phyloP scores from a whole-genome alignment of 2,113 vertebrate genomes.

The Struthidea cinerea region DNA sequence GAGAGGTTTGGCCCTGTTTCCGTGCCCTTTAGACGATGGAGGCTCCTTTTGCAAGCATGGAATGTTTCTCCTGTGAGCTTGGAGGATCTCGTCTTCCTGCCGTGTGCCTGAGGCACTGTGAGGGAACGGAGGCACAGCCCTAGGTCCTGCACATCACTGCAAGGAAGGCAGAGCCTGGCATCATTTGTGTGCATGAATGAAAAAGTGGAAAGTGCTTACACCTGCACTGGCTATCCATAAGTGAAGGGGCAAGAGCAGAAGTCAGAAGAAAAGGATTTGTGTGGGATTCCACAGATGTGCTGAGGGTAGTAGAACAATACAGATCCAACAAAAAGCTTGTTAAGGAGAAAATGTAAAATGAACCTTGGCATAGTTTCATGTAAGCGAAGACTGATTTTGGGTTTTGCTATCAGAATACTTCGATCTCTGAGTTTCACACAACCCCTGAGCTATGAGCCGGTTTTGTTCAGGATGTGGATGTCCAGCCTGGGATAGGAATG shows the following conservation, averaged over 20 bases:
- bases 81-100: background rate
- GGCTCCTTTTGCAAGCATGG: background rate
- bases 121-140: background rate
- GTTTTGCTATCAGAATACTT: background rate
- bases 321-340: background rate
- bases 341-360: background rate
- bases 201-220: background rate
- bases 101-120: too few species aligned
- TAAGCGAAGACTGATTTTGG: background rate
- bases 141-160: background rate
- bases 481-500: background rate
- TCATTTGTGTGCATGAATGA: background rate
- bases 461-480: background rate
- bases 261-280: background rate
- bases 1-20: background rate
- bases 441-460: background rate
- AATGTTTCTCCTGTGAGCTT: accelerated
- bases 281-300: background rate
- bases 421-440: background rate
- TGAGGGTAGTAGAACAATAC: background rate
- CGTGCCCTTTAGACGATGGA: background rate
- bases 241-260: background rate
- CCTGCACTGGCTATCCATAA: background rate
- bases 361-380: background rate
- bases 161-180: background rate